Evolutionary conservation across 2,888 invertebrate genomes (phyloP), one percentile per base, ranked within the genome.

Genomic region (Syritta pipiens): DNA sequence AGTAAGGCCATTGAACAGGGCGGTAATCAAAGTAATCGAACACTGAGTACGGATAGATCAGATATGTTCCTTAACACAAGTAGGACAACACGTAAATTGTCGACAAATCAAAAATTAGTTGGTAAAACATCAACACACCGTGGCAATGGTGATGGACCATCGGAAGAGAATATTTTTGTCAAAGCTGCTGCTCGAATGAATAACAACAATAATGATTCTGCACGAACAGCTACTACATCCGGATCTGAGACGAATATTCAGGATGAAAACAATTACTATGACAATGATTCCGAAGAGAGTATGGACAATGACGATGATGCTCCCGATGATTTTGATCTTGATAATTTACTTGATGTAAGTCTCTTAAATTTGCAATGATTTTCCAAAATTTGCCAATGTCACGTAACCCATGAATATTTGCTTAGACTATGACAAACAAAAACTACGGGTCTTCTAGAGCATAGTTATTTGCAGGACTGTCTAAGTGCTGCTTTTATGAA

Each of bases 141-240:
- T 32, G 84, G 84, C 4, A 76, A 75, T 69, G 83, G 83, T 9
- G 83, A 83, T 67, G 67, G 77, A 5, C 63, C 57, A 22, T 32
- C 53, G 5, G 67, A 62, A 9, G 79, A 44, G 19, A 46, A n/a
- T 14, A 30, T 42, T 7, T 59, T 60, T n/a, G 5, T 20, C 4
- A n/a, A n/a, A n/a, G n/a, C n/a, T n/a, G n/a, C n/a, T n/a, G n/a
- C n/a, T n/a, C 32, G 44, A n/a, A 37, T 14, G 1, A 60, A 62
- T 19, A 49, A 22, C n/a, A 20, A 2, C 5, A n/a, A n/a, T n/a
- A n/a, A n/a, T n/a, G n/a, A n/a, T n/a, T n/a, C n/a, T n/a, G n/a
- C n/a, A n/a, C n/a, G n/a, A n/a, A n/a, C n/a, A n/a, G n/a, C n/a
- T n/a, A n/a, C n/a, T n/a, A n/a, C n/a, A n/a, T n/a, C n/a, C n/a